Percentiles rank a stretch among this genome's conserved stretches.
Evolutionary conservation across 2,888 invertebrate species (phyloP).

Genomic region (Acheta domesticus): DNA sequence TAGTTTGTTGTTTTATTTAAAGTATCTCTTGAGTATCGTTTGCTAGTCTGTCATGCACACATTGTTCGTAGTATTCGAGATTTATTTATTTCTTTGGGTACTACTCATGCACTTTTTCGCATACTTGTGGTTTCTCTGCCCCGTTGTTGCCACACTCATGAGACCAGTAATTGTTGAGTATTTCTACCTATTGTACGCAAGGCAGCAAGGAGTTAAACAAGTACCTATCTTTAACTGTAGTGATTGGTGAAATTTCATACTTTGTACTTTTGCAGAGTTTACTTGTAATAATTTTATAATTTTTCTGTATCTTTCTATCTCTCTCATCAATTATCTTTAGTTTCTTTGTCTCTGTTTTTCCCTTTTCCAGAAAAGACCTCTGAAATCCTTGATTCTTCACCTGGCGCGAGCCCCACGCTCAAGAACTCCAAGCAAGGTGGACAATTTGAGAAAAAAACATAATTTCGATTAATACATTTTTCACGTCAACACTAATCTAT

Average conservation of each 20-base stretch:
- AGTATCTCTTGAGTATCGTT: constrained; percentile 12
- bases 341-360: constrained; percentile 34
- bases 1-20: constrained; percentile 21
- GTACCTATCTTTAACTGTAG: neutral
- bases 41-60: constrained; percentile 20
- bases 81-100: constrained; percentile 20
- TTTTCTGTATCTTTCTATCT: constrained; percentile 30
- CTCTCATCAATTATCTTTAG: constrained; percentile 27
- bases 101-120: neutral
- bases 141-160: neutral
- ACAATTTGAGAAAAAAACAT: constrained; percentile 28
- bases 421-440: constrained; percentile 38
- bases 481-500: neutral
- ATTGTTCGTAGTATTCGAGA: constrained; percentile 3
- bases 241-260: neutral
- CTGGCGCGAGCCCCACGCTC: constrained; percentile 36
- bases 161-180: neutral
- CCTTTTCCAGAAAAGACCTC: constrained; percentile 38
- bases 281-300: constrained; percentile 21
- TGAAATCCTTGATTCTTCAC: constrained; percentile 38
- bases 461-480: constrained; percentile 11
- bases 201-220: neutral
- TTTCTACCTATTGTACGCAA: neutral
- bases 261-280: constrained; percentile 12
- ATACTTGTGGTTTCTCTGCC: neutral